Evolutionary conservation across 2,797 vertebrate species (phyloP), one percentile per base, ranked within the genome.

Genomic region (Diplodus puntazzo): DNA sequence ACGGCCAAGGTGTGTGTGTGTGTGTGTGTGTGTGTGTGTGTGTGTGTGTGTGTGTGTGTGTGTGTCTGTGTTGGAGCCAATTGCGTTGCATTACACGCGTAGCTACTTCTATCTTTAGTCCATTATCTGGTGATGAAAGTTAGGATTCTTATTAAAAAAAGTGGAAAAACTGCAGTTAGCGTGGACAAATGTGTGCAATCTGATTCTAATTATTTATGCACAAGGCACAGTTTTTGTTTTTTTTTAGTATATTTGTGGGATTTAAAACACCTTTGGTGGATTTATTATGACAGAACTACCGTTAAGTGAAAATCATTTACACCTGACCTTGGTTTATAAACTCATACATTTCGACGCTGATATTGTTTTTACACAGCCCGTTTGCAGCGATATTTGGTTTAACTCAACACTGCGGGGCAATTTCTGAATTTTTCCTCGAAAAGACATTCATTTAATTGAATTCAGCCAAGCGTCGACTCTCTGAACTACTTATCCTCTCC

Each of bases 381-480:
- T n/a, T 27, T 16, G 59, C 39, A 65, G 17, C n/a, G n/a, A 46
- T 14, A 17, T 55, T 70, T 50, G 14, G 48, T 69, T 63, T 23
- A 6, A 25, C n/a, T 11, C 25, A 12, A 67, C 57, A 45, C 43
- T n/a, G 30, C 10, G 11, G 23, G 20, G 20, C 21, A 34, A 13
- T 50, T 42, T 58, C 20, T 55, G 2, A 10, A 18, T 46, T 30
- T 30, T 50, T 45, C 49, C 57, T 66, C 59, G 2, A n/a, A n/a
- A 74, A 68, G 53, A 67, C 34, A 54, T 59, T 27, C 2, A 27
- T 69, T 72, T 72, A 77, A 76, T 64, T 61, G 21, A 71, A 77
- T 7, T 20, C 30, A 30, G 73, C 71, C 66, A 72, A 64, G 42
- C 66, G 57, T 58, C 45, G 2, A 59, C 63, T 66, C 42, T 66